Percentiles rank a stretch among this genome's conserved stretches.
Conservation (phyloP, 1,140 invertebrate genomes). For the Drosophila truncata region DNA sequence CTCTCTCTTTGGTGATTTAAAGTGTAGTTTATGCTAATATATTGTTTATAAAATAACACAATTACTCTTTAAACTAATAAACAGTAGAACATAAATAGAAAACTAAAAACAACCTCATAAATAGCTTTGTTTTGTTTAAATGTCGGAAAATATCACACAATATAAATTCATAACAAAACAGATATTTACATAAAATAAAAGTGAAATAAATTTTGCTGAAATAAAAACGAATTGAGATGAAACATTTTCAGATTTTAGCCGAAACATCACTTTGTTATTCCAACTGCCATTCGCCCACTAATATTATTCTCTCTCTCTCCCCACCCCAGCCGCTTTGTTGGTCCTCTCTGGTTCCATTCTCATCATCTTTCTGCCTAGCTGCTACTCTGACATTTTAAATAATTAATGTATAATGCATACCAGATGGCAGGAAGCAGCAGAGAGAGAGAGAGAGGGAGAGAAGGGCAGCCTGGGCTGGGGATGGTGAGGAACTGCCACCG, state of each 20-base stretch:
- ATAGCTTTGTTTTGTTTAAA: background rate
- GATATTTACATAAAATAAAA: background rate
- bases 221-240: conserved; percentile 18
- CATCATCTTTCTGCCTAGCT: conserved; percentile 74
- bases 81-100: background rate
- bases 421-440: conserved; percentile 24
- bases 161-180: background rate
- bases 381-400: conserved; percentile 81
- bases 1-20: background rate
- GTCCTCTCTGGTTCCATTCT: conserved; percentile 30
- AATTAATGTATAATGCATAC: conserved; percentile 80
- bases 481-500: conserved; percentile 9
- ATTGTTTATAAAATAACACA: background rate
- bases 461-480: background rate
- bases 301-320: conserved; percentile 23
- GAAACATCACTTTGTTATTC: conserved; percentile 36
- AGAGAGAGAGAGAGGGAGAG: too few species aligned
- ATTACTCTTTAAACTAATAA: background rate
- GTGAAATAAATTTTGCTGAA: conserved; percentile 30
- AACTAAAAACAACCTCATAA: background rate
- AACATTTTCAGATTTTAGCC: conserved; percentile 39
- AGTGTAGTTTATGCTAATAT: background rate
- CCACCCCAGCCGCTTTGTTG: background rate
- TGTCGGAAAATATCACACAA: background rate
- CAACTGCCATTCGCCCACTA: conserved; percentile 39